Conservation (phyloP, 2,113 vertebrate species). For the Oncorhynchus mykiss region DNA sequence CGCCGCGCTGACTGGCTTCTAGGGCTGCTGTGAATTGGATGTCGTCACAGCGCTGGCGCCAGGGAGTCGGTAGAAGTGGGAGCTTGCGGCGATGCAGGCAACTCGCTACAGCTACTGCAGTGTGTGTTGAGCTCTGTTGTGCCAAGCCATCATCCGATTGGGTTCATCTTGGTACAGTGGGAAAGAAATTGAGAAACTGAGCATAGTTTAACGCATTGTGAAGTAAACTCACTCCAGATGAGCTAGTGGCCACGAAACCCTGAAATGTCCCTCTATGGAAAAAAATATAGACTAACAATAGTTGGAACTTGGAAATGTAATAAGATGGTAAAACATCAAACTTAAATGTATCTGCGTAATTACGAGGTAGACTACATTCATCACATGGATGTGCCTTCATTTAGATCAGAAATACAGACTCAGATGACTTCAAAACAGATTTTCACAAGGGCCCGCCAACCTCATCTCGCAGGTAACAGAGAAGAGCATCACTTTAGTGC, state of each 20-base stretch:
- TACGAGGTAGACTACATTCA: too few species aligned
- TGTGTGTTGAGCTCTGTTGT: conserved; percentile 8
- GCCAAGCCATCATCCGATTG: conserved; percentile 69
- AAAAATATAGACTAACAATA: too few species aligned
- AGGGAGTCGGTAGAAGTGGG: conserved; percentile 68
- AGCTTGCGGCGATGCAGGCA: conserved; percentile 53
- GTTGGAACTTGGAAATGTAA: too few species aligned
- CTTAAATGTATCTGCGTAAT: too few species aligned
- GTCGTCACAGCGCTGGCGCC: conserved; percentile 77
- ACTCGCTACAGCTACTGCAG: conserved; percentile 9
- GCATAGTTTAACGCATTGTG: neutral
- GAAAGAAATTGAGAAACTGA: neutral
- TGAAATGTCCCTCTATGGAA: too few species aligned
- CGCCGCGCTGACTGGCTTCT: conserved; percentile 71
- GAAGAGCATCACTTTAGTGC: conserved; percentile 2
- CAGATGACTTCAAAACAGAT: too few species aligned
- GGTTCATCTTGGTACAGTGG: conserved; percentile 55
- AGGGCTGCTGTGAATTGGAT: conserved; percentile 63
- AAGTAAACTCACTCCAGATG: conserved; percentile 1
- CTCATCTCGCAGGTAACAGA: neutral
- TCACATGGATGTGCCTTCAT: too few species aligned
- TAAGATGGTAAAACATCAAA: too few species aligned
- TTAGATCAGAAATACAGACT: too few species aligned
- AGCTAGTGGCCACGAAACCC: neutral
- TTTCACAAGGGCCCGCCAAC: too few species aligned